Conservation (phyloP, 2,888 invertebrate species). For the Marasmarcha lunaedactyla region DNA sequence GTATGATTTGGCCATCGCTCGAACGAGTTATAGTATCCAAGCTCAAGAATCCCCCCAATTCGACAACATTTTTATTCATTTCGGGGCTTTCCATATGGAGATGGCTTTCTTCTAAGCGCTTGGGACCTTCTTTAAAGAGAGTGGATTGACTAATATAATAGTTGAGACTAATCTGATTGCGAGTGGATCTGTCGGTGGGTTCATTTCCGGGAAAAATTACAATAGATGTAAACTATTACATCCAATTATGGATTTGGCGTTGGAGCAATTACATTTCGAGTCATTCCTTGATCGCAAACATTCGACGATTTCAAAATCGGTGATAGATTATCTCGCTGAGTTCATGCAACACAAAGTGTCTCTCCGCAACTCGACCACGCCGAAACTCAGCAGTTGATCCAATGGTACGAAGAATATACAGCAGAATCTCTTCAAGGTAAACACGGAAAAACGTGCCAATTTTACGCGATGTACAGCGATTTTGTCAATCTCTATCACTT, state of each 20-base stretch:
- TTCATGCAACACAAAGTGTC: constrained; percentile 31
- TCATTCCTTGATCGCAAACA: constrained; percentile 1
- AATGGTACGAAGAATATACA: constrained; percentile 20
- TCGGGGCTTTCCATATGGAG: too few relatives aligned
- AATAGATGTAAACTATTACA: constrained; percentile 26
- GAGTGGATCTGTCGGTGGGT: constrained; percentile 22
- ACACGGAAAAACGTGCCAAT: constrained; percentile 16
- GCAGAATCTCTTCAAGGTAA: constrained; percentile 14
- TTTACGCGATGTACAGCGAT: constrained; percentile 17
- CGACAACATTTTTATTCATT: constrained; percentile 25
- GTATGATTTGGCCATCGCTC: constrained; percentile 25
- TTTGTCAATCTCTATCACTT: constrained; percentile 14
- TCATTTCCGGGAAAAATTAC: constrained; percentile 18
- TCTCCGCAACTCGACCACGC: constrained; percentile 23
- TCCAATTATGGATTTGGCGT: constrained; percentile 17
- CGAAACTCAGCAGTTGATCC: constrained; percentile 25
- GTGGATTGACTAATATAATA: constrained; percentile 22
- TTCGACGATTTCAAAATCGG: constrained; percentile 15
- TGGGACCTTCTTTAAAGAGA: constrained; percentile 21
- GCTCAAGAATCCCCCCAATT: constrained; percentile 18
- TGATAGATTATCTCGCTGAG: constrained; percentile 22
- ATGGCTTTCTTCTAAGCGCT: constrained; percentile 25
- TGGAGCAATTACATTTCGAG: constrained; percentile 23
- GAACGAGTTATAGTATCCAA: constrained; percentile 20
- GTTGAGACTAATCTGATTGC: constrained; percentile 12